Evolutionary conservation across 2,888 invertebrate genomes (phyloP), one percentile per base, ranked within the genome.

Genomic region (Ormyrus labotus): DNA sequence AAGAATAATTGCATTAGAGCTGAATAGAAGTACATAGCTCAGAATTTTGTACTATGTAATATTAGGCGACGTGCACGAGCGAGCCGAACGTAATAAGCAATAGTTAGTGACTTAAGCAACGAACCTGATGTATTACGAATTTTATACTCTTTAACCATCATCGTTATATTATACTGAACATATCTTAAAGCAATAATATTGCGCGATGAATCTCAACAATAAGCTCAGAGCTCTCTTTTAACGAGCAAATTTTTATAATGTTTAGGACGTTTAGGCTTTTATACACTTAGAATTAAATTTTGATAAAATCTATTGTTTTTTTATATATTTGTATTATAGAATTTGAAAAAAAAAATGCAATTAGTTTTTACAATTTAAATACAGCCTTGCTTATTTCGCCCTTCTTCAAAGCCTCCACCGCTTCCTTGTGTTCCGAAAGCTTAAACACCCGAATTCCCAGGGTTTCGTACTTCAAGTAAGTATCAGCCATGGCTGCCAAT

Each of bases 361-460:
- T 72, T 13, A 64, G 48, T 76, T 79, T 80, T 82, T 80, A 82
- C 73, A 82, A 61, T 63, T 80, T 79, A 51, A 82, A 94, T n/a
- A 94, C 89, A 5, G 93, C 94, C 88, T 94, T 94, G 5, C 94
- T 92, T 72, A 94, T 93, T 0, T 87, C 87, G 3, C 94, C 94
- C 0, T 89, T 90, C 82, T 93, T 93, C 55, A 94, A 86, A 7
- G 91, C 90, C 0, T 92, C 90, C 0, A 94, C 82, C 0, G 94
- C 94, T 13, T 91, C 87, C 78, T 92, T 85, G 85, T 93, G 93
- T 48, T 94, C 91, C 0, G 92, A 91, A 6, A 94, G 87, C 1
- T 91, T 82, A 85, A 92, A 94, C 0, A 92, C 91, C 87, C 92
- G 92, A 11, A 94, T 92, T 61, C 94, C 94, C 2, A 94, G 89